phyloP scores from a whole-genome alignment of 2,888 invertebrate genomes.

The Limnephilus rhombicus region DNA sequence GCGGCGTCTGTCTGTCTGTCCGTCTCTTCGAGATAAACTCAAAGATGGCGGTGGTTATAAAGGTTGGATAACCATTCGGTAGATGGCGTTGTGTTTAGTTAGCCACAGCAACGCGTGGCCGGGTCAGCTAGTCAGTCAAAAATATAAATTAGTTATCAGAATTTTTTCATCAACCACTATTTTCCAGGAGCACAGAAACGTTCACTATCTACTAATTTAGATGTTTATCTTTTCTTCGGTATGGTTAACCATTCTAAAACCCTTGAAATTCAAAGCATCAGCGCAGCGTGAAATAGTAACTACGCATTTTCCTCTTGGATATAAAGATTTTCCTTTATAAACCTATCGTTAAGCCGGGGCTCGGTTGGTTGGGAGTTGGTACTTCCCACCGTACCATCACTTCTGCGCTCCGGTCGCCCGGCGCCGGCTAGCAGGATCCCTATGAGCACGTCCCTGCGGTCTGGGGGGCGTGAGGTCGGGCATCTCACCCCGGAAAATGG shows the following conservation, averaged over 20 bases:
- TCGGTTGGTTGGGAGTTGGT: not conserved
- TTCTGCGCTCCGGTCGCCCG: not conserved
- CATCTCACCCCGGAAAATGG: not conserved
- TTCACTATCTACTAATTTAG: not conserved
- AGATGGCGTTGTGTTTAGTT: no score
- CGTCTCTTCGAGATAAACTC: no score
- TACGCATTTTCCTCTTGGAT: not conserved
- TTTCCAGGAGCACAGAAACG: not conserved
- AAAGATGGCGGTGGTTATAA: no score
- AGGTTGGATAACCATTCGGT: no score
- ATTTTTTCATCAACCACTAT: no score
- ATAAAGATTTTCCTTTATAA: not conserved
- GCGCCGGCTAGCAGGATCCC: not conserved
- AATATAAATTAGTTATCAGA: no score
- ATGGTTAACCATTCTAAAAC: not conserved
- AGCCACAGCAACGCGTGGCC: no score
- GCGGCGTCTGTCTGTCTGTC: no score
- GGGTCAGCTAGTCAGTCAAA: no score
- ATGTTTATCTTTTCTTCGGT: not conserved
- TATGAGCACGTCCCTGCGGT: slow-evolving; percentile 24
- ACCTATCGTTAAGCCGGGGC: not conserved
- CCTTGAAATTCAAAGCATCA: not conserved
- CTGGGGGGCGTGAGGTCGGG: slow-evolving; percentile 14
- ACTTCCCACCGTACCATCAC: not conserved
- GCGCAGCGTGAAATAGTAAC: not conserved